Evolutionary conservation across 1,140 invertebrate genomes (phyloP).

Genomic region (Anagrus nilaparvatae): DNA sequence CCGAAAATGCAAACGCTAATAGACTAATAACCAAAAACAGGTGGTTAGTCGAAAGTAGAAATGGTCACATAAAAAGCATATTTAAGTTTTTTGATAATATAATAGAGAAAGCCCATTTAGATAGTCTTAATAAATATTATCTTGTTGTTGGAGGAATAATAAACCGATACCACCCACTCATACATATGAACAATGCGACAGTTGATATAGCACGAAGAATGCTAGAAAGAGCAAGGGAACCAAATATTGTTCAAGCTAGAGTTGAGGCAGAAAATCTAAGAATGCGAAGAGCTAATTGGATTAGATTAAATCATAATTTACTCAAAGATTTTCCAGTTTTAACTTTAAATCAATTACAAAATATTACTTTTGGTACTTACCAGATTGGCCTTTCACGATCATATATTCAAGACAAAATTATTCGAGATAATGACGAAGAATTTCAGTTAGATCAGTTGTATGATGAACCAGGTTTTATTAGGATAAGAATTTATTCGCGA

Average conservation of each 20-base stretch:
- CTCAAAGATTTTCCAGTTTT: neutral
- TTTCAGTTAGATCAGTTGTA: slow-evolving; percentile 1
- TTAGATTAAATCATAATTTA: slow-evolving; percentile 3
- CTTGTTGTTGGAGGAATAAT: neutral
- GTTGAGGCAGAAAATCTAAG: slow-evolving; percentile 1
- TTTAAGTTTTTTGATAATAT: neutral
- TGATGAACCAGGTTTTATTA: neutral
- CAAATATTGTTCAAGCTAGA: neutral
- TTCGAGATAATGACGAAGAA: slow-evolving; percentile 5
- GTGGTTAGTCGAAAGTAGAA: neutral
- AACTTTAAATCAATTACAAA: neutral
- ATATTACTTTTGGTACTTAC: slow-evolving; percentile 9
- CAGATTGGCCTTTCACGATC: slow-evolving; percentile 10
- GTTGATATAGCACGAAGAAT: slow-evolving; percentile 1
- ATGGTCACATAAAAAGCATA: neutral
- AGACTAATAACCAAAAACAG: neutral
- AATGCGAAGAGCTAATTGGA: neutral
- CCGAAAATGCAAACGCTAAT: neutral
- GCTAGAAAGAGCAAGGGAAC: neutral
- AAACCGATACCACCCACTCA: neutral
- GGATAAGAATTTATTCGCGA: neutral
- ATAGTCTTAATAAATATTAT: neutral
- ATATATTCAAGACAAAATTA: slow-evolving; percentile 11
- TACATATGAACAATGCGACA: neutral
- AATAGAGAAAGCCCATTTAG: neutral